Base-by-base conservation (phyloP, 2,797 vertebrate species). In the Xerus rutilus region DNA sequence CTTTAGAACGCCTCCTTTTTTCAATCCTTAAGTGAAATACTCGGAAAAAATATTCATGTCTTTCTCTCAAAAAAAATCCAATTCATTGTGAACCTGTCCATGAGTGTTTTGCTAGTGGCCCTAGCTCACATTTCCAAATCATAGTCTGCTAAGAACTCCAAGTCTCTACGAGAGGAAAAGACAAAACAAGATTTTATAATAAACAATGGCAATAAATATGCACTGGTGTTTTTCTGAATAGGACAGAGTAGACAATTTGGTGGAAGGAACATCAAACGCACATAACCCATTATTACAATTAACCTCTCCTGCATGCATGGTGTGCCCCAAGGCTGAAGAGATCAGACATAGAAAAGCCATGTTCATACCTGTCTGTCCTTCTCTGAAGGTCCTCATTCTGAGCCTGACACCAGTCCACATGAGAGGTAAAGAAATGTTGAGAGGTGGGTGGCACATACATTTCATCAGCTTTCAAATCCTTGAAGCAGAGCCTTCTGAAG, bases 291-390 rank as follows among this genome's bases (percentile, higher is more conserved):
- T 52, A 49, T 23, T 52, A 30, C 1, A 18, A 45, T 32, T 21
- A 57, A 32, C 23, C 20, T 73, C 59, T 87, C n/a, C 8, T 5
- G n/a, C 54, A 69, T 15, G 9, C 5, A 3, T 32, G 0, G 11
- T 39, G 7, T 47, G 39, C 54, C 82, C 89, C 83, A 30, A 11
- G 2, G 17, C 14, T 86, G 20, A 57, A 64, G 62, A 35, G 73
- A 82, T 69, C n/a, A 25, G 14, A 23, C 28, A 39, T 1, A 20
- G 30, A 74, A 67, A 25, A 64, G 30, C 47, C 47, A 21, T 69
- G 10, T 23, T 62, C 94, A 82, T 97, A 99, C 98, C 95, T 95
- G 90, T 97, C 93, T 95, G 98, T 98, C 86, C 78, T 98, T n/a
- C 39, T 59, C 89, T 97, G 96, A 45, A 98, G 45, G 28, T 94